Evolutionary conservation across 1,140 invertebrate species (phyloP).

Genomic region (Drosophila teissieri): DNA sequence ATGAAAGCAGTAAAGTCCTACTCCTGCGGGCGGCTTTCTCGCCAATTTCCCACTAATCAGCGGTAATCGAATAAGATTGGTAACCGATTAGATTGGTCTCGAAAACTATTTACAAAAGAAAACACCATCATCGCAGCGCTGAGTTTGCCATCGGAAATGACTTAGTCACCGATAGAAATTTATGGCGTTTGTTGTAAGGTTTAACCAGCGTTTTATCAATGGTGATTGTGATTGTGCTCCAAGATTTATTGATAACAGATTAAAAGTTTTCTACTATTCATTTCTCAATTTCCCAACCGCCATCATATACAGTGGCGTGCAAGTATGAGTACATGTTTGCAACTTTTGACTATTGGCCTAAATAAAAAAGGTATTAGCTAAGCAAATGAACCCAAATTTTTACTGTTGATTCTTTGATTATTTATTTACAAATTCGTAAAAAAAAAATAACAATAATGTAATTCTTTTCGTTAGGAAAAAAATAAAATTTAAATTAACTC

Average conservation of each 20-base stretch:
- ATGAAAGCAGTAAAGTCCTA: not conserved
- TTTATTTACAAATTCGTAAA: too few species aligned
- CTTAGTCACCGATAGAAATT: not conserved
- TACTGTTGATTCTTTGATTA: too few species aligned
- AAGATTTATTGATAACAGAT: not conserved
- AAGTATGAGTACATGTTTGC: too few species aligned
- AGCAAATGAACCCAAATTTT: too few species aligned
- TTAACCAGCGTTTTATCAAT: conserved; percentile 16
- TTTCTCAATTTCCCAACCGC: not conserved
- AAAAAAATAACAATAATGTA: too few species aligned
- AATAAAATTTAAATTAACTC: too few species aligned
- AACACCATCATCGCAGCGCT: not conserved
- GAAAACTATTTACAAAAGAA: conserved; percentile 1
- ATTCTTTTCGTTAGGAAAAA: too few species aligned
- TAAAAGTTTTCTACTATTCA: not conserved
- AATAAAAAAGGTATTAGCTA: too few species aligned
- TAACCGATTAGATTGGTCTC: conserved; percentile 23
- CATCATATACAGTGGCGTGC: too few species aligned
- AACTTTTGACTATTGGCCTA: too few species aligned
- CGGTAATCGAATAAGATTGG: conserved; percentile 6
- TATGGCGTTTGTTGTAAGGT: conserved; percentile 15
- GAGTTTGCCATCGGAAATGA: conserved; percentile 8
- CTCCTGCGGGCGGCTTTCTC: not conserved
- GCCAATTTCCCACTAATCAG: conserved; percentile 18
- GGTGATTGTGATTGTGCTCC: not conserved